These are phyloP conservation scores for Ictalurus furcatus DNA, from an alignment of 2,113 vertebrate genomes.

Conservation along the genomic window DNA sequence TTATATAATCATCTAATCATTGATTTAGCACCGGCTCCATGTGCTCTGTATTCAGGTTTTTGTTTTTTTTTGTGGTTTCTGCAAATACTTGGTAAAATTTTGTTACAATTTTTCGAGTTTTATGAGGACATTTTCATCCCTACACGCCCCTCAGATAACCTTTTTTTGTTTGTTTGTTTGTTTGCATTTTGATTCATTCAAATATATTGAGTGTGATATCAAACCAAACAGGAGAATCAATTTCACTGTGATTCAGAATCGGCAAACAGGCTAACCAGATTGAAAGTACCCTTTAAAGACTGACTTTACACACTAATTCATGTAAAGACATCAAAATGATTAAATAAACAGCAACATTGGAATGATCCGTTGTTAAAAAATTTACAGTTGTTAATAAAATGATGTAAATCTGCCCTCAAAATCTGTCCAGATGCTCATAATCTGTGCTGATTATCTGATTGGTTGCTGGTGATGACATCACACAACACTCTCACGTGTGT, in stretches of 20 bases:
- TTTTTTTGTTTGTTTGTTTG: not conserved
- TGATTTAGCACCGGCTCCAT: not conserved
- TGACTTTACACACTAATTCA: not conserved
- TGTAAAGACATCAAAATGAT: not conserved
- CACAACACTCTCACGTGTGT: not conserved
- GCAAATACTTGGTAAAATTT: not conserved
- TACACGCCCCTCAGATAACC: not conserved
- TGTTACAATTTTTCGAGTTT: not conserved
- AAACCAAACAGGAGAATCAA: not conserved
- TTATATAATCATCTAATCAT: not conserved
- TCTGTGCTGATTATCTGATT: not conserved
- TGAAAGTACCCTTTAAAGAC: not conserved
- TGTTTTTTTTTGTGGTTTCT: not conserved
- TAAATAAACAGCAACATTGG: not conserved
- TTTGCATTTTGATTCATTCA: not conserved
- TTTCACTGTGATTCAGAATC: not conserved
- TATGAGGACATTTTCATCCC: not conserved
- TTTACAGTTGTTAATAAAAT: not conserved
- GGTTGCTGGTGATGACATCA: not conserved
- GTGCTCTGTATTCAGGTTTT: not conserved
- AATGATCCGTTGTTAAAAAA: not conserved
- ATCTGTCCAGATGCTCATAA: not conserved
- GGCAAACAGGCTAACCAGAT: not conserved
- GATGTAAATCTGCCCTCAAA: not conserved
- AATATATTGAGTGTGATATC: not conserved